Percentiles rank a stretch among this genome's conserved stretches.
Evolutionary conservation across 2,888 invertebrate species (phyloP).

Genomic region (Tenthredo livida): DNA sequence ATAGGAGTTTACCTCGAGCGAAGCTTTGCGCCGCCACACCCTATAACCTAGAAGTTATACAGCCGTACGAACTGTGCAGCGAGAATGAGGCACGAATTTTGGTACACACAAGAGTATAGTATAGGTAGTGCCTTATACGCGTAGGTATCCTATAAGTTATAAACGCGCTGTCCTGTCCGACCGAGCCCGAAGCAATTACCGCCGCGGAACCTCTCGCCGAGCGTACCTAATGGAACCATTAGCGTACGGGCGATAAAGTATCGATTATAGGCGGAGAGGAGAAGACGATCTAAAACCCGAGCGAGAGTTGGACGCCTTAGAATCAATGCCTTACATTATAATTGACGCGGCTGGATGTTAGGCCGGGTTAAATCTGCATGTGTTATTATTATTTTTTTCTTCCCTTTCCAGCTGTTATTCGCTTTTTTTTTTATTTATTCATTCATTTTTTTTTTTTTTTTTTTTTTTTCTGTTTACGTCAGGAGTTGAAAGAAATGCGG

Average conservation of each 20-base stretch:
- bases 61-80: background rate
- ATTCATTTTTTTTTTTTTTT: background rate
- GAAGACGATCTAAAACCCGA: slow-evolving; percentile 46
- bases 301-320: slow-evolving; percentile 19
- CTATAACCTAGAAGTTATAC: background rate
- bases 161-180: slow-evolving; percentile 44
- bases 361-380: slow-evolving; percentile 7
- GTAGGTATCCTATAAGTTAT: slow-evolving; percentile 47
- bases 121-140: background rate
- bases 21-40: slow-evolving; percentile 18
- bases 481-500: background rate
- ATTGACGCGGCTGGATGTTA: slow-evolving; percentile 29
- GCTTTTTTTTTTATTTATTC: no score
- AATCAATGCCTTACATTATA: slow-evolving; percentile 42
- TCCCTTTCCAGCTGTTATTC: no score
- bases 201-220: slow-evolving; percentile 42
- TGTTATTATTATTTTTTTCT: background rate
- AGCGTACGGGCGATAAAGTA: slow-evolving; percentile 51
- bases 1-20: background rate
- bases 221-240: slow-evolving; percentile 50
- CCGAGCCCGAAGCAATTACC: slow-evolving; percentile 50
- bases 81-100: slow-evolving; percentile 27
- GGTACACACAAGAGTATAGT: background rate
- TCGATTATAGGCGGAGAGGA: slow-evolving; percentile 46
- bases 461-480: background rate